Evolutionary conservation across 1,140 invertebrate species (phyloP).

Genomic region (Panulirus ornatus): DNA sequence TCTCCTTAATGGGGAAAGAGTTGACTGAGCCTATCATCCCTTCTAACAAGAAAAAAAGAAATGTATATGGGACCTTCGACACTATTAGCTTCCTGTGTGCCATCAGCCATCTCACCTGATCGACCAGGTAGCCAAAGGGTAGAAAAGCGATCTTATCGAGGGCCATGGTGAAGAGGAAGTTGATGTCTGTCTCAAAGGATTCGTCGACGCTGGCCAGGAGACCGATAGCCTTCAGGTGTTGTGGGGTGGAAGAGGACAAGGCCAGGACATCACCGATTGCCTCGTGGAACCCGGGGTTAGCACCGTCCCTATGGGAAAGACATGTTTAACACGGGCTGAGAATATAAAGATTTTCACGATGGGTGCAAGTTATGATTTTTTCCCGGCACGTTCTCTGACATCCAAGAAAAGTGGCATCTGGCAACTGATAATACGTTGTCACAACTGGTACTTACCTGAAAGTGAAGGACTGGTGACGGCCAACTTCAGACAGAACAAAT

Average conservation of each 20-base stretch:
- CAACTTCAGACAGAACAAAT: background rate
- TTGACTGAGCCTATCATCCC: no score
- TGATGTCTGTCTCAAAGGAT: constrained; percentile 79
- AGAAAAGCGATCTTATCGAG: constrained; percentile 93
- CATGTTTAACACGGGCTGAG: no score
- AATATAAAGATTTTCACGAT: no score
- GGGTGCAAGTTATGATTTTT: no score
- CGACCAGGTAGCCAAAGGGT: constrained; percentile 92
- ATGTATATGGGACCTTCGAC: no score
- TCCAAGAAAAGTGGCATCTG: no score
- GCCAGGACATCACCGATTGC: constrained; percentile 82
- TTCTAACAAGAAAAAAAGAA: no score
- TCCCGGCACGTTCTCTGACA: no score
- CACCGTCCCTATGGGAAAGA: constrained; percentile 84
- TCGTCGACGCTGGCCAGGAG: constrained; percentile 68
- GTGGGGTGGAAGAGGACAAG: constrained; percentile 88
- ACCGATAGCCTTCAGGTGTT: constrained; percentile 76
- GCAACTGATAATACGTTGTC: no score
- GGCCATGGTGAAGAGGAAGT: constrained; percentile 88
- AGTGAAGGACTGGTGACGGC: background rate
- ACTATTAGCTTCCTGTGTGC: no score
- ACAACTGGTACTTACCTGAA: background rate
- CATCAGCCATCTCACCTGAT: constrained; percentile 82
- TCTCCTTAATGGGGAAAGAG: no score
- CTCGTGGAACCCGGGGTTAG: constrained; percentile 87